Base-by-base conservation (phyloP, 2,888 invertebrate genomes). In the Dicyrtomina minuta region DNA sequence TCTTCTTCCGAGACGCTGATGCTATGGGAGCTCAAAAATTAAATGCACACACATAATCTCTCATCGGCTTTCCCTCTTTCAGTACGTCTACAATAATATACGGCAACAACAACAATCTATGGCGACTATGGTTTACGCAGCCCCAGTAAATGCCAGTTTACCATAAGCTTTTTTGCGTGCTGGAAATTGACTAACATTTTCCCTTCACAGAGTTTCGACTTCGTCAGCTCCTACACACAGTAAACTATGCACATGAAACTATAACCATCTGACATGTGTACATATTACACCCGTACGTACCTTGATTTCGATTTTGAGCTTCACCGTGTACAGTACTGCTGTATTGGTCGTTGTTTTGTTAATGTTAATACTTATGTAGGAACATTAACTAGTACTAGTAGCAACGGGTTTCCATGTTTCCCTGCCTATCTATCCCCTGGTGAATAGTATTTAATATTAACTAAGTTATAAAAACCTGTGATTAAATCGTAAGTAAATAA, bases 401-500 rank as follows among this genome's bases (percentile, higher is more conserved):
- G 33, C 33, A 33, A 33, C 33, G 33, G 33, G 33, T 33, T 33
- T 8, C 8, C 33, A 33, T 33, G 33, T 33, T 5, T 3, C 33
- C 8, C 8, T 5, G 33, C 33, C 8, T 33, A 33, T 8, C 3
- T 33, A 33, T 8, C 33, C 33, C 8, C 33, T 33, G 4, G 33
- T 33, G 33, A 33, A 33, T 33, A 33, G 33, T 33, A 33, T 33
- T 33, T 33, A 33, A 41, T 22, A 13, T 20, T 44, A 62, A 49
- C 49, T 33, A 51, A 39, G 64, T 64, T 22, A 64, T 64, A 64
- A 64, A 64, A 64, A 39, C 39, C 39, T 62, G 24, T 64, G 49
- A 49, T 64, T 64, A 64, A 64, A 64, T 51, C 17, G 33, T 64
- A 64, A 39, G 64, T 51, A 64, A 64, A 64, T 64, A 64, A 51